phyloP scores from a whole-genome alignment of 2,797 vertebrate species.

The Sebastes diploproa region DNA sequence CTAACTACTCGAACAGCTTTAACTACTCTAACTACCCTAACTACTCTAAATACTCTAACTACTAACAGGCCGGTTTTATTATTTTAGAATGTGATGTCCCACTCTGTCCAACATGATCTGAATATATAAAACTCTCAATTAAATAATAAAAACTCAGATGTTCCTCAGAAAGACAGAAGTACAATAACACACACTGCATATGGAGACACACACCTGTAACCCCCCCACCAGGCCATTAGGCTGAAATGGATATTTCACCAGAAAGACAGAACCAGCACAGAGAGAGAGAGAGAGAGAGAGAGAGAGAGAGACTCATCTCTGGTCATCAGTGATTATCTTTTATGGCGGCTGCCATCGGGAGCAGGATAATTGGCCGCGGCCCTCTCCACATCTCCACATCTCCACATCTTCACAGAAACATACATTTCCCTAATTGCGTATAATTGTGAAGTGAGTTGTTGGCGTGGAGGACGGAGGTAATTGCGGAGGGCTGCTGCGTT shows the following conservation, averaged over 20 bases:
- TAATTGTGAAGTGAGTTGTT: conserved; percentile 84
- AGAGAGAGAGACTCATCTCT: conserved; percentile 62
- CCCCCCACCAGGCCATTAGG: conserved; percentile 53
- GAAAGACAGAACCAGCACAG: conserved; percentile 33
- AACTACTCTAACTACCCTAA: too few species aligned
- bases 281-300: not conserved
- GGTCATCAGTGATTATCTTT: conserved; percentile 82
- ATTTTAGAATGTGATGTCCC: too few species aligned
- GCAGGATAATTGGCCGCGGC: conserved; percentile 76
- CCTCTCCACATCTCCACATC: conserved; percentile 18
- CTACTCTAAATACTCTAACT: too few species aligned
- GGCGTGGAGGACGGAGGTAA: conserved; percentile 77
- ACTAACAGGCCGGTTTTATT: too few species aligned
- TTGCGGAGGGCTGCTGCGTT: conserved; percentile 74
- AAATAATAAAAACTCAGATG: not conserved
- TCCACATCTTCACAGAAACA: conserved; percentile 70
- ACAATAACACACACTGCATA: not conserved
- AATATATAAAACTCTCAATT: too few species aligned
- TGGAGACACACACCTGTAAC: not conserved
- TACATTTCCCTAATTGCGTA: conserved; percentile 84
- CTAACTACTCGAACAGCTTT: too few species aligned
- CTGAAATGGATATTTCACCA: conserved; percentile 69
- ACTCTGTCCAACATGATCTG: too few species aligned
- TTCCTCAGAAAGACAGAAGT: not conserved
- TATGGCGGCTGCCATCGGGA: conserved; percentile 81